These are phyloP conservation scores for Antennarius striatus DNA, from an alignment of 2,113 vertebrate genomes.

Conservation along the genomic window DNA sequence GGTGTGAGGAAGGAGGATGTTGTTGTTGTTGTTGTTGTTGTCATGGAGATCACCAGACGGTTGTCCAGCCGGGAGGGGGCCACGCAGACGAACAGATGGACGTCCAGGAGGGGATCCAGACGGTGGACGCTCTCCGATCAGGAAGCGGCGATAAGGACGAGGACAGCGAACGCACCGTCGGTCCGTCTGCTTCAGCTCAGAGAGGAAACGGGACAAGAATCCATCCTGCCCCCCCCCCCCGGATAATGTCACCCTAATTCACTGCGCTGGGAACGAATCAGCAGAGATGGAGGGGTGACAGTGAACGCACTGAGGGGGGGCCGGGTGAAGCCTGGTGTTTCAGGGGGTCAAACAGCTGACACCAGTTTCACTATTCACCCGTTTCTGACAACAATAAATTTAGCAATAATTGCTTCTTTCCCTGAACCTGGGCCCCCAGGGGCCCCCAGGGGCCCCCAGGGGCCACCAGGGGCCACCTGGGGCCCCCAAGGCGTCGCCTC, in stretches of 20 bases:
- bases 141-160: slow-evolving; percentile 47
- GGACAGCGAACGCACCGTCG: slow-evolving; percentile 16
- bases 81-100: slow-evolving; percentile 32
- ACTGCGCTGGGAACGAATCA: slow-evolving; percentile 33
- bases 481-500: background rate
- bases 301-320: slow-evolving; percentile 39
- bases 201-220: slow-evolving; percentile 31
- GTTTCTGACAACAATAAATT: slow-evolving; percentile 23
- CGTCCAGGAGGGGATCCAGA: slow-evolving; percentile 45
- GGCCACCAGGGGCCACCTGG: slow-evolving; percentile 5
- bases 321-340: too few relatives aligned
- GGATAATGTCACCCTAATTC: slow-evolving; percentile 40
- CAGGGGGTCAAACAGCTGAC: background rate
- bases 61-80: slow-evolving; percentile 65
- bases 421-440: slow-evolving; percentile 7
- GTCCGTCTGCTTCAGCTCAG: slow-evolving; percentile 17
- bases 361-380: background rate
- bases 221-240: slow-evolving; percentile 30
- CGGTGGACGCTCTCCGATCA: slow-evolving; percentile 30
- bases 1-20: slow-evolving; percentile 43
- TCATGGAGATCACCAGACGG: slow-evolving; percentile 45
- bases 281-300: slow-evolving; percentile 50
- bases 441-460: background rate
- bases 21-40: slow-evolving; percentile 43
- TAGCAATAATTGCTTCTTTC: slow-evolving; percentile 41